Evolutionary conservation across 1,140 invertebrate species (phyloP).

Genomic region (Nixonia krombeini): DNA sequence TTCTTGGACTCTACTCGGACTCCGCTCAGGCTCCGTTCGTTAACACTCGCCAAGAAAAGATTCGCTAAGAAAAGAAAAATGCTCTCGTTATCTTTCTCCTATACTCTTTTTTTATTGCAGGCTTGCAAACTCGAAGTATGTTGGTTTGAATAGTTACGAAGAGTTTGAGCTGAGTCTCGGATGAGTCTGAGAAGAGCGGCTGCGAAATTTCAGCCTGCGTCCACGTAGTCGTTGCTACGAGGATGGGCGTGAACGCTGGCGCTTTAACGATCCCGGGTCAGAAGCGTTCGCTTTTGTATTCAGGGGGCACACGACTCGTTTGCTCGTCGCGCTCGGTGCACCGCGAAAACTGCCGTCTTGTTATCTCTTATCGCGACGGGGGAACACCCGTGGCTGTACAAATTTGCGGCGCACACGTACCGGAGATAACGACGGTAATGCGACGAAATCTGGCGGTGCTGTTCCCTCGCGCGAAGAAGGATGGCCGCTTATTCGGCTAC

Average conservation of each 20-base stretch:
- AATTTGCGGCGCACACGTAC: slow-evolving; percentile 19
- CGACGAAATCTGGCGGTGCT: slow-evolving; percentile 10
- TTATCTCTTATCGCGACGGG: slow-evolving; percentile 20
- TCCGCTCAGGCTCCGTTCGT: no score
- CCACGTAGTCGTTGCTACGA: no score
- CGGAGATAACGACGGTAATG: slow-evolving; percentile 21
- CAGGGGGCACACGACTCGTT: slow-evolving; percentile 12
- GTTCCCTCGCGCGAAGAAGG: slow-evolving; percentile 7
- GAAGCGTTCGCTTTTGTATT: neutral
- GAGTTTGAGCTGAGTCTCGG: no score
- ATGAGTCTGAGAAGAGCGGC: no score
- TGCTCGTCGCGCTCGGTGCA: slow-evolving; percentile 8
- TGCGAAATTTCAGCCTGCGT: no score
- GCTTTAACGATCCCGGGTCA: neutral
- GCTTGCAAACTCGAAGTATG: no score
- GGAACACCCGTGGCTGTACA: slow-evolving; percentile 14
- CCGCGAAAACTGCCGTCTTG: slow-evolving; percentile 3
- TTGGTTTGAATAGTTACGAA: no score
- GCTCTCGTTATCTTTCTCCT: no score
- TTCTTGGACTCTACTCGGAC: no score
- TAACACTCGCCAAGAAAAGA: no score
- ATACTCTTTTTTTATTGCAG: no score
- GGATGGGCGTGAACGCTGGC: neutral
- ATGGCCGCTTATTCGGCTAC: slow-evolving; percentile 5
- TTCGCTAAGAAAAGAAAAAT: no score